These are phyloP conservation scores for Gonatopus flavifemur DNA, from an alignment of 1,140 invertebrate species.

Conservation along the genomic window DNA sequence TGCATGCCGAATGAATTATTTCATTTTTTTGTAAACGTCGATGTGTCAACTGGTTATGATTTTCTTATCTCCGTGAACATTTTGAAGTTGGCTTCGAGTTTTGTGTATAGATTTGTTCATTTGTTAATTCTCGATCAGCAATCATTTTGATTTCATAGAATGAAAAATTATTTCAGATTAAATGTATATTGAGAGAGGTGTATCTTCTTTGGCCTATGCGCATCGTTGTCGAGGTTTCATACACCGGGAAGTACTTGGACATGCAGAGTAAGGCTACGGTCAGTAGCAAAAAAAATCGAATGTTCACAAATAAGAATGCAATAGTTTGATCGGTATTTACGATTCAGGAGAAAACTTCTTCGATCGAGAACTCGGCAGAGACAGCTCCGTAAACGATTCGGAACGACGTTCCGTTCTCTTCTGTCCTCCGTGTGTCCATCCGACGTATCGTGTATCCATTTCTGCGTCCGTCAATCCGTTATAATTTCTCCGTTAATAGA, in stretches of 20 bases:
- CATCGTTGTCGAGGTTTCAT: conserved; percentile 18
- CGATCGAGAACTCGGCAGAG: conserved; percentile 29
- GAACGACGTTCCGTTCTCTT: not conserved
- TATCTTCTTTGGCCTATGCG: not conserved
- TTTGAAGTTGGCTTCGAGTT: too few species aligned
- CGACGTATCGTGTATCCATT: conserved; percentile 27
- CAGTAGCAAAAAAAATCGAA: conserved; percentile 13
- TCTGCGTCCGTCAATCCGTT: conserved; percentile 51
- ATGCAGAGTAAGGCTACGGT: conserved; percentile 37
- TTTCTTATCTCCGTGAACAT: conserved; percentile 12
- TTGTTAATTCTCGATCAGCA: too few species aligned
- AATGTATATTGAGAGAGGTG: too few species aligned
- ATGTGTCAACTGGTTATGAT: not conserved
- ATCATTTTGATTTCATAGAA: too few species aligned
- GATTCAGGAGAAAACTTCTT: conserved; percentile 54
- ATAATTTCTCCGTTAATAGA: conserved; percentile 59
- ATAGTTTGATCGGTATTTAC: conserved; percentile 46
- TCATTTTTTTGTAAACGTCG: conserved; percentile 7
- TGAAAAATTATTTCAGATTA: too few species aligned
- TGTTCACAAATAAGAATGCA: conserved; percentile 12
- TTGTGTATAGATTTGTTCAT: too few species aligned
- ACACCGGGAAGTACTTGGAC: conserved; percentile 52
- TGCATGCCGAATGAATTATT: conserved; percentile 3
- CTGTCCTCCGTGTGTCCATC: conserved; percentile 26
- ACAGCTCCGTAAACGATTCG: too few species aligned